Evolutionary conservation across 2,797 vertebrate species (phyloP), one percentile per base, ranked within the genome.

Genomic region (Tauraco hartlaubi): DNA sequence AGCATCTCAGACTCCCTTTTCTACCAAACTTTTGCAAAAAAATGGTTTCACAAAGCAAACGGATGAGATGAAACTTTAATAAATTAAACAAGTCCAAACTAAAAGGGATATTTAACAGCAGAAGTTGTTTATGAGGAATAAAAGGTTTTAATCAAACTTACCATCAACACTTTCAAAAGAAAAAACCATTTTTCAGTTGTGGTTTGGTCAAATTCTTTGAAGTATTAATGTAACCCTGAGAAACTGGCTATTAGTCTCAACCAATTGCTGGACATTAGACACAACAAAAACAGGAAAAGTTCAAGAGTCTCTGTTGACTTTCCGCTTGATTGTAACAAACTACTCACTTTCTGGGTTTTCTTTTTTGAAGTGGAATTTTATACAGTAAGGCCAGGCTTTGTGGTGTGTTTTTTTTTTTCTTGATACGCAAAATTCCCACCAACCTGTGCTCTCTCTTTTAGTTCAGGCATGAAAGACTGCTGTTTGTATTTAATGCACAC

Each of bases 261-360:
- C 69, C 55, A 90, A 63, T 96, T 94, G 83, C 95, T 94, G 95
- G 88, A 94, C 83, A 76, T 94, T 78, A 96, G 95, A 96, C 96
- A 94, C 94, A 96, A 97, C 94, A 97, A 96, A 96, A 96, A 94
- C 96, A 96, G 95, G 96, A 97, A 97, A 94, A 96, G 88, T 96
- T 96, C 76, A 91, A 94, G 85, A 96, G 95, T 96, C 92, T 97
- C 90, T 91, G 90, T 92, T 92, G 95, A 95, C 88, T 96, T 96
- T 96, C 92, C 88, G 85, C 94, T 95, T 95, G 92, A 96, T 82
- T 94, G 67, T 90, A 95, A 94, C 80, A 93, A 95, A 95, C 90
- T 96, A 67, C 94, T 90, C 61, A 64, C 77, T 96, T 96, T 96
- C 79, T 94, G 88, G 19, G 52, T 88, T 94, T 94, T 90, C 79